Conservation (phyloP, 2,888 invertebrate species). For the Oscheius sp. region DNA sequence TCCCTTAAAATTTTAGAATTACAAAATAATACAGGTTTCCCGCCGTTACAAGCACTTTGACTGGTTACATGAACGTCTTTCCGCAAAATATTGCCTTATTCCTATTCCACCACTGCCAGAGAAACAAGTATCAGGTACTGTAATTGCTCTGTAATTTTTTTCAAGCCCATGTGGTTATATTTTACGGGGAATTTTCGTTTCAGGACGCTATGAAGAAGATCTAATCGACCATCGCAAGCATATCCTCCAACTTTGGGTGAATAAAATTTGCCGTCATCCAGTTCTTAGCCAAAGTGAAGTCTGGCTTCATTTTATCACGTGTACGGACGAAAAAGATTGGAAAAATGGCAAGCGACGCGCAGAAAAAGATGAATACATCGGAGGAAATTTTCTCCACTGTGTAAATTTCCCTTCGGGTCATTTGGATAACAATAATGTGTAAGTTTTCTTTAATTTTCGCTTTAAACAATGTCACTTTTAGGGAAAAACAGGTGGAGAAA, state of each 20-base stretch:
- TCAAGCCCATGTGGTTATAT: not conserved
- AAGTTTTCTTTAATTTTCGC: conserved; percentile 61
- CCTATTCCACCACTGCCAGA: conserved; percentile 97
- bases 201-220: conserved; percentile 93
- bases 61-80: conserved; percentile 93
- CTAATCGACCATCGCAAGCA: conserved; percentile 93
- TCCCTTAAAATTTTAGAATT: conserved; percentile 70
- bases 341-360: conserved; percentile 94
- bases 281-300: conserved; percentile 87
- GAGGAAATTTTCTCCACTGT: conserved; percentile 90
- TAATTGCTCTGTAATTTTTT: not conserved
- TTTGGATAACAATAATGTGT: conserved; percentile 77
- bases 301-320: conserved; percentile 95
- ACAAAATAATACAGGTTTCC: conserved; percentile 81
- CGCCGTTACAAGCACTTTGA: conserved; percentile 98
- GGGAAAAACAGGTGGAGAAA: conserved; percentile 86
- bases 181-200: conserved; percentile 16
- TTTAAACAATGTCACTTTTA: conserved; percentile 64
- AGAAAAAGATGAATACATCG: conserved; percentile 90
- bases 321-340: conserved; percentile 97
- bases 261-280: conserved; percentile 95
- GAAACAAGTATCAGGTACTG: conserved; percentile 87
- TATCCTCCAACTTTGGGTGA: conserved; percentile 93
- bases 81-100: conserved; percentile 91
- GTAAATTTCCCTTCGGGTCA: conserved; percentile 86